Evolutionary conservation across 2,888 invertebrate genomes (phyloP).

Genomic region (Aspidiotus destructor): DNA sequence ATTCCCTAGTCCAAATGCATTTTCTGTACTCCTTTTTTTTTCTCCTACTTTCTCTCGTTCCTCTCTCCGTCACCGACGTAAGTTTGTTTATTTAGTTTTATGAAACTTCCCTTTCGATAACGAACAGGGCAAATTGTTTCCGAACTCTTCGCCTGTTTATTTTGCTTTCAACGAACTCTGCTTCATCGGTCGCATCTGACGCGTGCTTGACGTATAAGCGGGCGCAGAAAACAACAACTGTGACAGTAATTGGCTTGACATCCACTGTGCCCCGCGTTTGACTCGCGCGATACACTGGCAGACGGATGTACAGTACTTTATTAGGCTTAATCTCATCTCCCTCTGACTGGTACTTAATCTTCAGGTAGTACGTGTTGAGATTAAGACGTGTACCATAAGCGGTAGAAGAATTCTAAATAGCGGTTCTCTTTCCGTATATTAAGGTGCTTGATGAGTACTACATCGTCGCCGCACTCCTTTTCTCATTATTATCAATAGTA

Average conservation of each 20-base stretch:
- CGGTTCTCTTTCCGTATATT: too few relatives aligned
- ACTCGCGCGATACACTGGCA: conserved; percentile 21
- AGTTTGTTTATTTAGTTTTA: conserved; percentile 28
- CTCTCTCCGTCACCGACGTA: neutral
- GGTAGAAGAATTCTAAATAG: conserved; percentile 25
- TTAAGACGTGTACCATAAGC: conserved; percentile 26
- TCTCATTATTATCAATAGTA: too few relatives aligned
- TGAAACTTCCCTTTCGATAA: conserved; percentile 16
- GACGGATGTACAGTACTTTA: conserved; percentile 20
- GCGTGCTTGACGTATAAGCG: neutral
- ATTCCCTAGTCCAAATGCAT: conserved; percentile 31
- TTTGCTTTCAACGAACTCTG: conserved; percentile 28
- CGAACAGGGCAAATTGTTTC: conserved; percentile 29
- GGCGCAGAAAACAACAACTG: conserved; percentile 17
- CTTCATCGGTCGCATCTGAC: conserved; percentile 8
- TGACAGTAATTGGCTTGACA: conserved; percentile 33
- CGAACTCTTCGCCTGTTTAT: conserved; percentile 28
- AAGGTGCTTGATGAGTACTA: too few relatives aligned
- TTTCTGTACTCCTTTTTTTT: conserved; percentile 16
- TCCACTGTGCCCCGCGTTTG: conserved; percentile 23
- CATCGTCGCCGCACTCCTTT: too few relatives aligned
- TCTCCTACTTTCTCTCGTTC: neutral
- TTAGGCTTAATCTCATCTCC: conserved; percentile 30
- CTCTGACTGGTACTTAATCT: conserved; percentile 30
- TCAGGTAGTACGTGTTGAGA: conserved; percentile 31